Evolutionary conservation across 2,797 vertebrate species (phyloP), one percentile per base, ranked within the genome.

Genomic region (Leontocebus nigricollis): DNA sequence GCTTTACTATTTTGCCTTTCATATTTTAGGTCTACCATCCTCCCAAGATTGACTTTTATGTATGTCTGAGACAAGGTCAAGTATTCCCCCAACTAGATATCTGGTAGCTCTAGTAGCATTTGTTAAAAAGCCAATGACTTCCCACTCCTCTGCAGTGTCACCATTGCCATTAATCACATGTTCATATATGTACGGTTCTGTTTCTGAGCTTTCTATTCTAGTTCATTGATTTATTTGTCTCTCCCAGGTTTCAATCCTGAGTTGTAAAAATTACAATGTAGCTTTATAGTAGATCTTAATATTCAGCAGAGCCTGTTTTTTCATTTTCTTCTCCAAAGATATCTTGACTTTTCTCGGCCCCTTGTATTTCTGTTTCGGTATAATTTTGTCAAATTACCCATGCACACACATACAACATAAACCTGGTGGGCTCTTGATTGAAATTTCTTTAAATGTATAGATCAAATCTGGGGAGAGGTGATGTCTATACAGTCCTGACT

Each of bases 131-230:
- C 7, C 46, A 24, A 17, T n/a, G 33, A 2, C 52, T n/a, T 26
- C 61, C 15, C 10, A 2, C 3, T 10, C 10, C 27, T 44, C 46
- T 61, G 6, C 2, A 44, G 24, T 2, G 2, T 4, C 7, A 5
- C 3, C 10, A 11, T 55, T 73, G 14, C 10, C 33, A 11, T 67
- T 48, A 75, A 41, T 8, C 8, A 27, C 8, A 20, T 70, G 33
- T 73, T 22, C 7, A 3, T 2, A 20, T 22, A 11, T 2, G 1
- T 13, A 1, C n/a, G 5, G 2, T 0, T 76, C 52, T 27, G 48
- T 36, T 52, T 88, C 77, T 70, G 52, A 39, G 36, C 11, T 86
- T n/a, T 88, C 24, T 77, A 1, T 27, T 55, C 64, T 39, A 11
- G 48, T 64, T 26, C 24, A 39, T 6, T 76, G 26, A 70, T 55